Base-by-base conservation (phyloP, 2,888 invertebrate species). In the Hydrotaea cyrtoneurina region DNA sequence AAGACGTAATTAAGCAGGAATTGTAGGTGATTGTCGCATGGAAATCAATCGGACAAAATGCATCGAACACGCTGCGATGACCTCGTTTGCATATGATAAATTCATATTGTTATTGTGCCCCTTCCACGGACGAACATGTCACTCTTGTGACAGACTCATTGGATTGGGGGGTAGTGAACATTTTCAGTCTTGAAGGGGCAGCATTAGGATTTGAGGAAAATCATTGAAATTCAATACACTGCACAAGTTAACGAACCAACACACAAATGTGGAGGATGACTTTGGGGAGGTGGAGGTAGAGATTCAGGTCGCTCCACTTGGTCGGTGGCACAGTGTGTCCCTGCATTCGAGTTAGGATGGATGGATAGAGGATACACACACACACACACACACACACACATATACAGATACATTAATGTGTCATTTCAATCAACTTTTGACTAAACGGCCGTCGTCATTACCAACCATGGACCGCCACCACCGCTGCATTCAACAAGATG, bases 391-490 rank as follows among this genome's bases (percentile, higher is more conserved):
- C 31, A 7, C 31, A 31, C 7, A 31, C 31, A 31, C 31, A 7
- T 7, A 4, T 31, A 31, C 31, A 31, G 3, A 7, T 7, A 31
- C 72, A 57, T 66, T 78, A 76, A 71, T 76, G 46, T 83, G 82
- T 79, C 79, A 83, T 23, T 83, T 83, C 72, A 79, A 79, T 79
- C 71, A 79, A 50, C 75, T 69, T 83, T 79, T 78, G 57, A 76
- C 66, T 82, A 50, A 39, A 72, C 72, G 53, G 59, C 57, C 17
- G 71, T 71, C 11, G 39, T 36, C 17, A 59, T 43, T 71, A 43
- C 17, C 57, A 64, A 19, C 43, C 69, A 13, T 39, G 53, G 10
- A 2, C 39, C 72, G 3, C 31, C 21, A 69, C n/a, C 39, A 31
- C 53, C 39, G 19, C 57, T 19, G 69, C 62, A 66, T 26, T 39